Percentiles rank a stretch among this genome's conserved stretches.
Conservation (phyloP, 2,888 invertebrate genomes). For the Phytoseiulus persimilis region DNA sequence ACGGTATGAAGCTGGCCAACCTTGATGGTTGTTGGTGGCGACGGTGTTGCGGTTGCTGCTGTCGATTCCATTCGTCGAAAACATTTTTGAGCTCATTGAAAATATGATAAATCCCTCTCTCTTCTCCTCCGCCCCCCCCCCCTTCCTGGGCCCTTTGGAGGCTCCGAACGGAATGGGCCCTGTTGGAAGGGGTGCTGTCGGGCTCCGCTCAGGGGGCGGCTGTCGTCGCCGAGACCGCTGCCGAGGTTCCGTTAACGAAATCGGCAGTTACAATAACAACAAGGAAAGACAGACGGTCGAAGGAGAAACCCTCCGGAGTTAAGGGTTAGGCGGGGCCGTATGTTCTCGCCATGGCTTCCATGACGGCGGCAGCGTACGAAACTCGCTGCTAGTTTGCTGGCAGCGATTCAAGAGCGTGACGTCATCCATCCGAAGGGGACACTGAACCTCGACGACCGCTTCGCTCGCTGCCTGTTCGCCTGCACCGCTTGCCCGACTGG, state of each 20-base stretch:
- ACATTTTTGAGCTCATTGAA: neutral
- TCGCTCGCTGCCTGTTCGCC: neutral
- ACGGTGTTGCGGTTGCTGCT: neutral
- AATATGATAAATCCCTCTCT: neutral
- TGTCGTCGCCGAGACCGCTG: neutral
- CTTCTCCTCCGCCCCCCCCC: neutral
- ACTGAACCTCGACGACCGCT: conserved; percentile 1
- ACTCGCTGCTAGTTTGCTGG: conserved; percentile 14
- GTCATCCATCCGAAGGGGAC: conserved; percentile 26
- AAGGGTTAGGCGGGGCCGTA: conserved; percentile 5
- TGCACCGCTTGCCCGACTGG: neutral
- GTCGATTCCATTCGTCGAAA: neutral
- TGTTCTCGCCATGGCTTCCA: neutral
- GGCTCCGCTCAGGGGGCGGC: neutral
- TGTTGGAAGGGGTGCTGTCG: no score
- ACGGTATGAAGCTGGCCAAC: neutral
- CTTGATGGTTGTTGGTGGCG: neutral
- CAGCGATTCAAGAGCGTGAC: conserved; percentile 32
- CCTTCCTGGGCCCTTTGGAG: no score
- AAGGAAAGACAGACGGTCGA: neutral
- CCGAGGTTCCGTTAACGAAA: neutral
- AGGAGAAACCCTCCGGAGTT: neutral
- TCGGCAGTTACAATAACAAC: neutral
- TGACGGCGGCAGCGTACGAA: neutral
- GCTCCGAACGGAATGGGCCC: no score